phyloP scores from a whole-genome alignment of 1,140 invertebrate genomes.

The Sarcophaga peregrina region DNA sequence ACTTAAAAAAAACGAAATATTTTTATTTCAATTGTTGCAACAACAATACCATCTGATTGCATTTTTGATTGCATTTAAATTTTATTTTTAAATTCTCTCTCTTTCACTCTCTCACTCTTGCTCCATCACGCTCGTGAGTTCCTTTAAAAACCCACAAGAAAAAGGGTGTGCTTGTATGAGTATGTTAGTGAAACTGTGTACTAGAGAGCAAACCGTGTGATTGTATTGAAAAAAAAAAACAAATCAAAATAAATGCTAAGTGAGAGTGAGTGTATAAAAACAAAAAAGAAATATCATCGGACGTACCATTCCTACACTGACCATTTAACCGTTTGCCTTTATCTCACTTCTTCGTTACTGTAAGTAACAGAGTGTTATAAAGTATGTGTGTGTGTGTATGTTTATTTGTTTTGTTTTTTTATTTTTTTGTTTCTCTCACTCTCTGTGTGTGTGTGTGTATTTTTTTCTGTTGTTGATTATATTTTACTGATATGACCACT shows the following conservation, averaged over 20 bases:
- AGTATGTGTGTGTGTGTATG: background rate
- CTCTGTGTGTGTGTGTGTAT: constrained; percentile 15
- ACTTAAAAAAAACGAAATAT: background rate
- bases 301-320: no score
- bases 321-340: no score
- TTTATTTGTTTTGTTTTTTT: background rate
- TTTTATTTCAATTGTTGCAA: background rate
- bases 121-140: background rate
- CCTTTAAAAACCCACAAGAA: background rate
- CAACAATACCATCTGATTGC: constrained; percentile 17
- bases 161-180: background rate
- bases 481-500: constrained; percentile 47
- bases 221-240: background rate
- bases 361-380: no score
- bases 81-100: constrained; percentile 1
- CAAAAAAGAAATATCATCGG: no score
- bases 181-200: no score
- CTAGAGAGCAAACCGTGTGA: background rate
- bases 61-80: constrained; percentile 18
- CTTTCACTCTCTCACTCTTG: background rate
- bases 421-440: background rate
- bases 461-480: constrained; percentile 45
- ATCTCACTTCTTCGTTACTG: no score
- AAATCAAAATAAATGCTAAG: background rate
- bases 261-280: no score